Evolutionary conservation across 2,797 vertebrate genomes (phyloP).

Genomic region (Taenioides sp.): DNA sequence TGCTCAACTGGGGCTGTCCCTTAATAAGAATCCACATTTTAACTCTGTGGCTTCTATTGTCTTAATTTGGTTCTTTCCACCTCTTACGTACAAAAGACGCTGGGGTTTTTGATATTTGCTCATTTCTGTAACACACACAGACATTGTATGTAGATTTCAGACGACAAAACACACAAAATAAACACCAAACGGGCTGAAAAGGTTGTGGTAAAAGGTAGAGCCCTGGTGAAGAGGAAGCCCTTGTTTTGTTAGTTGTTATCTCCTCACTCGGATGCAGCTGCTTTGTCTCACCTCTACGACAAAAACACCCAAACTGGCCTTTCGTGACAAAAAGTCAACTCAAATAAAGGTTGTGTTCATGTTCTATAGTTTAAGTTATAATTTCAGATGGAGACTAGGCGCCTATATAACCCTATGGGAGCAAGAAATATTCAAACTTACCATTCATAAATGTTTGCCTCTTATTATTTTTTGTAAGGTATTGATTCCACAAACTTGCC

Average conservation of each 20-base stretch:
- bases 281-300: conserved; percentile 33
- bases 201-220: conserved; percentile 24
- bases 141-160: conserved; percentile 49
- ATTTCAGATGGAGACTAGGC: too few species aligned
- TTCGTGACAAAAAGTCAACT: conserved; percentile 7
- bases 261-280: conserved; percentile 67
- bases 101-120: background rate
- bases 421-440: background rate
- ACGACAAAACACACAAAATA: conserved; percentile 24
- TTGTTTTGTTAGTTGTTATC: conserved; percentile 64
- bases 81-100: background rate
- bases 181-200: conserved; percentile 7
- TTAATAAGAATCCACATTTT: background rate
- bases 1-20: conserved; percentile 2
- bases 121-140: conserved; percentile 16
- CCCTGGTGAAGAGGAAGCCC: conserved; percentile 51
- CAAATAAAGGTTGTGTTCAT: too few species aligned
- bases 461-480: background rate
- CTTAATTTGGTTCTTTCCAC: conserved; percentile 27
- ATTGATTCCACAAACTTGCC: too few species aligned
- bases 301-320: conserved; percentile 65
- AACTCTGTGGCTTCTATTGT: background rate
- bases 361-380: too few species aligned
- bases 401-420: too few species aligned
- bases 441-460: conserved; percentile 48